Evolutionary conservation across 2,113 vertebrate genomes (phyloP).

Genomic region (Microcebus griseorufus): DNA sequence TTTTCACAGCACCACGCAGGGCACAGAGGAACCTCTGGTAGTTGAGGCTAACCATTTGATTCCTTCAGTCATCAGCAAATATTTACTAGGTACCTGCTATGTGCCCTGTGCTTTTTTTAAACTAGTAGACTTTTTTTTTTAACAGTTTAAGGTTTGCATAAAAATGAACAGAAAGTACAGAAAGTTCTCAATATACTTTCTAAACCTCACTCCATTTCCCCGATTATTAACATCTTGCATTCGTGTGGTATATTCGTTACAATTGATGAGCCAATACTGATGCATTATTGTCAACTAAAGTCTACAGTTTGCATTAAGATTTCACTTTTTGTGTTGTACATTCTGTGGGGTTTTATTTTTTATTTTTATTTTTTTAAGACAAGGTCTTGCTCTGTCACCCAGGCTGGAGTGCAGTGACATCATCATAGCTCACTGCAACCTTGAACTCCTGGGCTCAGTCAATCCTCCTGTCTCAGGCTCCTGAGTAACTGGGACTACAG

Average conservation of each 20-base stretch:
- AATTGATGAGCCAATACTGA: neutral
- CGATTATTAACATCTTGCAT: too few relatives aligned
- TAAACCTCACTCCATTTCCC: fast-evolving
- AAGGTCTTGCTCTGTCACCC: too few relatives aligned
- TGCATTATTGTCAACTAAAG: neutral
- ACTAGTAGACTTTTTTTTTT: neutral
- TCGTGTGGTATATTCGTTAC: neutral
- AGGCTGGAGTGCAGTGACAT: too few relatives aligned
- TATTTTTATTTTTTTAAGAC: too few relatives aligned
- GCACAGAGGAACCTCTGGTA: neutral
- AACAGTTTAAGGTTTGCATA: neutral
- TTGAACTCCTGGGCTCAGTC: too few relatives aligned
- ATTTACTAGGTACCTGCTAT: neutral
- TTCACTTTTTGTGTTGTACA: neutral
- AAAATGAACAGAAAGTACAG: neutral
- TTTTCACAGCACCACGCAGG: fast-evolving
- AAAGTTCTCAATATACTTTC: neutral
- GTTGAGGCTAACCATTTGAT: neutral
- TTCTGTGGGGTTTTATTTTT: neutral
- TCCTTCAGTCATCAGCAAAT: neutral
- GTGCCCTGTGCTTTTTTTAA: neutral
- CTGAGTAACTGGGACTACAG: too few relatives aligned
- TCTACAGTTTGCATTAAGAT: neutral
- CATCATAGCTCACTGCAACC: too few relatives aligned
- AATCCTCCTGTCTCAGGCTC: too few relatives aligned